Base-by-base conservation (phyloP, 1,140 invertebrate species). In the Drosophila suzukii region DNA sequence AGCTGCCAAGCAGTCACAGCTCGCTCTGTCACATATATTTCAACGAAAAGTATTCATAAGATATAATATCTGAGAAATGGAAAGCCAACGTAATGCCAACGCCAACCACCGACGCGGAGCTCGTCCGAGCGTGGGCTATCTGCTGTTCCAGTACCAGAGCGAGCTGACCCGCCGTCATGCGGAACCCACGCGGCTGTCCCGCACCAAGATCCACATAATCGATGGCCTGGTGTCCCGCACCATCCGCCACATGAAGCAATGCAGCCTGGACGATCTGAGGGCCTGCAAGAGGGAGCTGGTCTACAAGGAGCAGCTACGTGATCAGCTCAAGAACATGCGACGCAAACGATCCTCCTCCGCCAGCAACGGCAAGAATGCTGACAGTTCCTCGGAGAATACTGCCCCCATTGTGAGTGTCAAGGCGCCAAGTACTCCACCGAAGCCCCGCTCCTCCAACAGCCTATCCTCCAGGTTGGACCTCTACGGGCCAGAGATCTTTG, bases 151-250 rank as follows among this genome's bases (percentile, higher is more conserved):
- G 50, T 89, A 89, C 32, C 85, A 89, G 54, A 78, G 66, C 50
- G 84, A 89, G 34, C 53, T 89, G 65, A 84, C 84, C 38, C 80
- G 84, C 7, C 73, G 85, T 34, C 77, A 89, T 66, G 84, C 84
- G 15, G 85, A 89, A 24, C 85, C 85, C 44, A 72, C 68, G 13
- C 84, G 85, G 0, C 62, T 89, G 11, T 89, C 84, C 2, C 81
- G 81, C 58, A 90, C 85, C 73, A 89, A 89, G 49, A 90, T 89
- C n/a, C 75, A 89, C 71, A 89, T 89, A n/a, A 89, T 89, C 58
- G 84, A 89, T n/a, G 78, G 65, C 6, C 66, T 89, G 13, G 84
- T 89, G 0, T 81, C 73, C 6, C 68, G 74, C 54, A 89, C 84
- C 49, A 81, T 90, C 15, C 65, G 81, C 13, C 84, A 90, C 34